These are phyloP conservation scores for Sycon ciliatum DNA, from an alignment of 37 sponge, comb jelly and placozoan genomes.

Conservation along the genomic window DNA sequence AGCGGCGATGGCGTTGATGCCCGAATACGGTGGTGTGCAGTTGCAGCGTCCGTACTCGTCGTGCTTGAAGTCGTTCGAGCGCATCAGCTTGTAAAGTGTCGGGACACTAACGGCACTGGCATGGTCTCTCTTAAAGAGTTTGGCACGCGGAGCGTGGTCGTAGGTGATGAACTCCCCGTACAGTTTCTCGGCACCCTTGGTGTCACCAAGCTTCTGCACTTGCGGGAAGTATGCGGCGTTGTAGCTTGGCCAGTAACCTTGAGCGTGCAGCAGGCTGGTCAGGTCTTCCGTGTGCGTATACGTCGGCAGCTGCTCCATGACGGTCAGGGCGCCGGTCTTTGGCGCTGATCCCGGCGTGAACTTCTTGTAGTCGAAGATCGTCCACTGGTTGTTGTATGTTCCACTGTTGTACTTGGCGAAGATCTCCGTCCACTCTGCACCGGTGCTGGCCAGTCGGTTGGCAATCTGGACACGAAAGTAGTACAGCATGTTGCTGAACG, in stretches of 20 bases:
- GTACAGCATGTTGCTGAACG: conserved; percentile 52
- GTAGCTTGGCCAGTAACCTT: conserved; percentile 87
- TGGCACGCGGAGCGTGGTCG: conserved; percentile 60
- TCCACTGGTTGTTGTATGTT: conserved; percentile 83
- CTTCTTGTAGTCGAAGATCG: conserved; percentile 86
- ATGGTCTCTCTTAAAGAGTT: no score
- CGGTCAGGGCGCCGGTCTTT: conserved; percentile 48
- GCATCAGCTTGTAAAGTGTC: conserved; percentile 75
- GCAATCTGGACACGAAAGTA: conserved; percentile 58
- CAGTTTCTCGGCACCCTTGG: conserved; percentile 38
- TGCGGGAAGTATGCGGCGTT: conserved; percentile 90
- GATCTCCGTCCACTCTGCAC: conserved; percentile 54
- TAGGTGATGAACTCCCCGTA: conserved; percentile 82
- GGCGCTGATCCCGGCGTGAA: conserved; percentile 33
- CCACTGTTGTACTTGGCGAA: conserved; percentile 81
- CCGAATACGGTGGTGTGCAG: conserved; percentile 87
- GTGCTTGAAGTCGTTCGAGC: conserved; percentile 87
- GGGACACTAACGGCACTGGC: no score
- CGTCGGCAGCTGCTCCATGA: conserved; percentile 85
- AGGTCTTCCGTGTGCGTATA: conserved; percentile 30
- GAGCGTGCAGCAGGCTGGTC: conserved; percentile 52
- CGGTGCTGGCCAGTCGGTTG: conserved; percentile 68
- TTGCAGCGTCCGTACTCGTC: conserved; percentile 79
- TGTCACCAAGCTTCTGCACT: no score
- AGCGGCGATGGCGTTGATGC: conserved; percentile 81